Base-by-base conservation (phyloP, 1,140 invertebrate genomes). In the Argopecten irradians region DNA sequence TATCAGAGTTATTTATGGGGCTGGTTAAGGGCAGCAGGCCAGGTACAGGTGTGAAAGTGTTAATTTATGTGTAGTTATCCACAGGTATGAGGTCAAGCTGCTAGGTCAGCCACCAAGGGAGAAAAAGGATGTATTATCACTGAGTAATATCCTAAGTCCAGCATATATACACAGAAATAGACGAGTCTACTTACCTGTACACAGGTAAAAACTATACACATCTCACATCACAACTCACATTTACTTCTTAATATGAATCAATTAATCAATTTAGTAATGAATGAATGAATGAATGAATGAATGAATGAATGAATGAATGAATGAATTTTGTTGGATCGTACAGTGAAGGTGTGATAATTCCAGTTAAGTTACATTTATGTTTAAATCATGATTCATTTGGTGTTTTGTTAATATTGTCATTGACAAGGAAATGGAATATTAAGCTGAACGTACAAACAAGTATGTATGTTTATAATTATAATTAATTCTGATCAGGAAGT, bases 41-140 rank as follows among this genome's bases (percentile, higher is more conserved):
- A 71, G 55, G 22, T n/a, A 71, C 55, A 71, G 55, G 55, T 71
- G 55, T 71, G 55, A 71, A 71, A 28, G 55, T 71, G 55, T 71
- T 71, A 71, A 71, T 71, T 71, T 71, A 71, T 71, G 55, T 71
- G 28, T 71, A 71, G 55, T 28, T 71, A 71, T 71, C 55, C 22
- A 22, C 55, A 71, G 55, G 55, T 71, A 71, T 71, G 55, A 71
- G 55, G 55, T 71, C 55, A 71, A 16, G 8, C 55, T 71, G 1
- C 55, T 71, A n/a, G 55, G 55, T 71, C 55, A 71, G n/a, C 55
- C 55, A 71, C 55, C 55, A 71, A 71, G 55, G 55, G 55, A 71
- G 55, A 3, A 11, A 71, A 71, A 71, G 55, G 55, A 71, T 71
- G n/a, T 71, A 71, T 71, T 71, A 28, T 71, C 55, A n/a, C 14